Conservation (phyloP, 2,888 invertebrate genomes). For the Vesta saturnalis region DNA sequence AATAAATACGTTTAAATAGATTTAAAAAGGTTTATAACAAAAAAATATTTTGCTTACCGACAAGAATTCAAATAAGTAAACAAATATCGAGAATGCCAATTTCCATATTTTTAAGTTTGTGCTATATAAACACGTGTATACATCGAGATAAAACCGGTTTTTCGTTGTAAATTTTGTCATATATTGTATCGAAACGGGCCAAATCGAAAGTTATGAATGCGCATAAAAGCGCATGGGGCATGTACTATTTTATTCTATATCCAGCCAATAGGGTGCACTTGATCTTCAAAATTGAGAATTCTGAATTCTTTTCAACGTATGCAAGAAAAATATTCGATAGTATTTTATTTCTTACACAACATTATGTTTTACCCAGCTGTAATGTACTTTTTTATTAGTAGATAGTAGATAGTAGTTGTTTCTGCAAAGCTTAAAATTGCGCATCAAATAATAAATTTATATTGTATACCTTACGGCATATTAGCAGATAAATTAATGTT, state of each 20-base stretch:
- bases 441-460: too few species aligned
- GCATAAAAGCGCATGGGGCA: constrained; percentile 51
- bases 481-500: too few species aligned
- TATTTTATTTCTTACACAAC: background rate
- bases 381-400: too few species aligned
- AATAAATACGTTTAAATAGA: background rate
- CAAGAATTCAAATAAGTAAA: constrained; percentile 26
- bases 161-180: constrained; percentile 42
- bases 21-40: background rate
- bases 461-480: too few species aligned
- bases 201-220: constrained; percentile 55
- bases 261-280: constrained; percentile 49
- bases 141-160: constrained; percentile 7
- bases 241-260: constrained; percentile 52
- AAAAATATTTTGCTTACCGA: background rate
- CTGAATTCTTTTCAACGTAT: constrained; percentile 39
- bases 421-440: too few species aligned
- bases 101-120: constrained; percentile 31
- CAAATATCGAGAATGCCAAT: constrained; percentile 24
- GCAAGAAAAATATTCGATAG: constrained; percentile 19
- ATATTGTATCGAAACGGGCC: constrained; percentile 49
- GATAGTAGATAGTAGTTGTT: too few species aligned
- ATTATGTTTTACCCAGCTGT: background rate
- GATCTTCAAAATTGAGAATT: constrained; percentile 45
- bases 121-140: constrained; percentile 27